Evolutionary conservation across 2,113 vertebrate genomes (phyloP).

Genomic region (Rhinoderma darwinii): DNA sequence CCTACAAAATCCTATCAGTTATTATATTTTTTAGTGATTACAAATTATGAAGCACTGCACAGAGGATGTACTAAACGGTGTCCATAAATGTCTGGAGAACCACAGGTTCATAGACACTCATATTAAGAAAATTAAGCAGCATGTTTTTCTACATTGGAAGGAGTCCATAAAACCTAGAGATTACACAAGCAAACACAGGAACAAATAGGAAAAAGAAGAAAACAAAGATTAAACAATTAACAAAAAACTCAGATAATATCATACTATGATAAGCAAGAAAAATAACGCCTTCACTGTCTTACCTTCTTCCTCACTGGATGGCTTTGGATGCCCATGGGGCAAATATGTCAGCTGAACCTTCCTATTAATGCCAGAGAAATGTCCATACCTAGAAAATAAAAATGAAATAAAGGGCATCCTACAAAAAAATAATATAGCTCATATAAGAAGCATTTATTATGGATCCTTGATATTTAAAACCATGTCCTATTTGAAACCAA

Average conservation of each 20-base stretch:
- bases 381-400: constrained; percentile 86
- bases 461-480: too few relatives aligned
- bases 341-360: constrained; percentile 97
- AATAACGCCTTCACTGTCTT: constrained; percentile 20
- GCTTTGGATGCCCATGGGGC: constrained; percentile 90
- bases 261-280: neutral
- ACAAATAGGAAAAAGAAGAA: neutral
- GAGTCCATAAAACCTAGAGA: neutral
- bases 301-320: constrained; percentile 94
- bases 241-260: neutral
- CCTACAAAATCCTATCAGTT: neutral
- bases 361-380: constrained; percentile 98
- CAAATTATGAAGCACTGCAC: neutral
- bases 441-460: neutral
- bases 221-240: neutral
- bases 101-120: neutral
- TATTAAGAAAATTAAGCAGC: neutral
- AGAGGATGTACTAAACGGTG: neutral
- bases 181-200: neutral
- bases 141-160: neutral
- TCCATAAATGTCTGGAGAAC: neutral
- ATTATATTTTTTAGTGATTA: neutral
- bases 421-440: neutral
- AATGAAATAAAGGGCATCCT: neutral
- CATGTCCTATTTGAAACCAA: neutral